A percentile compares a stretch with the other conserved stretches of the same genome.
Conservation (phyloP, 2,797 vertebrate genomes). For the Poecilia velifera region DNA sequence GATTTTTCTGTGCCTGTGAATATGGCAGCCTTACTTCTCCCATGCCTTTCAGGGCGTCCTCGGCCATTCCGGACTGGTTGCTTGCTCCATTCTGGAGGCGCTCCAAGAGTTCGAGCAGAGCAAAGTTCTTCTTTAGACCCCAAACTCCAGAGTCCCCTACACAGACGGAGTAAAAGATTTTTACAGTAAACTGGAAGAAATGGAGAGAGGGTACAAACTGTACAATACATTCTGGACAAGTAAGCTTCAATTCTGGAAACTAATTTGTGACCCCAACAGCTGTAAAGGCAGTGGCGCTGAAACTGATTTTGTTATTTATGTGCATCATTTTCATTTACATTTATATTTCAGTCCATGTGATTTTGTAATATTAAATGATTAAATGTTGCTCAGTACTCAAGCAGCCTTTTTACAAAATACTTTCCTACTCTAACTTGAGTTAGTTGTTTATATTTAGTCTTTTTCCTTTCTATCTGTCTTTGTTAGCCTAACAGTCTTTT, state of each 20-base stretch:
- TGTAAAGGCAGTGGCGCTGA: background rate
- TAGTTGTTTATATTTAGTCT: no score
- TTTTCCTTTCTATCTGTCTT: no score
- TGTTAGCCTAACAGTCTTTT: no score
- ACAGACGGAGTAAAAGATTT: background rate
- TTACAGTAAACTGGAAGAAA: background rate
- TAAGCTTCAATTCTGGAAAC: background rate
- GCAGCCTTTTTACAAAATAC: no score
- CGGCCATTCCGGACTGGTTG: conserved; percentile 88
- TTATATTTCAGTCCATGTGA: no score
- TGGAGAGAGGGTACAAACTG: background rate
- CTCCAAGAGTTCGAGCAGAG: conserved; percentile 94
- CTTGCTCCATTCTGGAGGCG: conserved; percentile 93
- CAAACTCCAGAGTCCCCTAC: conserved; percentile 97
- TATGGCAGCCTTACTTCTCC: conserved; percentile 86
- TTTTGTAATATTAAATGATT: no score
- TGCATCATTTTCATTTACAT: no score
- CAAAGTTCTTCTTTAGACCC: conserved; percentile 99
- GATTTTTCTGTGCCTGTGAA: background rate
- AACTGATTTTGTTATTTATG: no score
- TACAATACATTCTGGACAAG: background rate
- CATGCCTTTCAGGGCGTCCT: conserved; percentile 89
- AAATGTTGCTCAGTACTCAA: no score
- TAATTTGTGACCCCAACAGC: background rate
- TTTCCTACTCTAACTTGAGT: no score